These are phyloP conservation scores for Drosophila kikkawai DNA, from an alignment of 1,140 invertebrate species.

Conservation along the genomic window DNA sequence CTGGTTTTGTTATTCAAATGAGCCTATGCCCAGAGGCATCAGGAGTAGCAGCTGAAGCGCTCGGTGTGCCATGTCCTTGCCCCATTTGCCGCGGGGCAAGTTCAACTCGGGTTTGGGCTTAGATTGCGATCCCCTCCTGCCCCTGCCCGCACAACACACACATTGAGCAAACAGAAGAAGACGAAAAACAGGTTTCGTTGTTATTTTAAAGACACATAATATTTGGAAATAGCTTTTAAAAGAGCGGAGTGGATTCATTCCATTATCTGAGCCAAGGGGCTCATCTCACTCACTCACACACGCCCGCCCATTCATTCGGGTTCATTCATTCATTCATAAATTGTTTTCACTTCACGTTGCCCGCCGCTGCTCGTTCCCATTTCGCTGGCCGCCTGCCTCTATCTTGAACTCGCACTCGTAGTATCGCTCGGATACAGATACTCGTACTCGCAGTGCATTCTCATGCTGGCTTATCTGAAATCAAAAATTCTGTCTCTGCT, in stretches of 20 bases:
- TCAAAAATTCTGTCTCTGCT: slow-evolving; percentile 13
- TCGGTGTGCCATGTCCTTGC: slow-evolving; percentile 60
- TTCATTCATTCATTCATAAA: slow-evolving; percentile 67
- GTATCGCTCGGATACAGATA: slow-evolving; percentile 64
- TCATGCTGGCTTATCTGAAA: slow-evolving; percentile 61
- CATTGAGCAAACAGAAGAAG: background rate
- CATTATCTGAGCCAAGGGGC: slow-evolving; percentile 59
- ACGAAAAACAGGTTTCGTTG: slow-evolving; percentile 66
- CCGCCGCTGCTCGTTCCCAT: slow-evolving; percentile 38
- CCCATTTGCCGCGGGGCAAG: slow-evolving; percentile 76
- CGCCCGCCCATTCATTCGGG: slow-evolving; percentile 38
- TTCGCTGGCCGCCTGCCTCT: slow-evolving; percentile 55
- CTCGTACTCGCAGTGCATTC: slow-evolving; percentile 28
- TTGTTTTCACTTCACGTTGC: slow-evolving; percentile 50
- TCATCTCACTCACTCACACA: slow-evolving; percentile 51
- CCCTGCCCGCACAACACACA: background rate
- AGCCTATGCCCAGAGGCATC: slow-evolving; percentile 27
- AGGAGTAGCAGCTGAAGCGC: slow-evolving; percentile 57
- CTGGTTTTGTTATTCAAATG: slow-evolving; percentile 72
- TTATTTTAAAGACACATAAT: slow-evolving; percentile 52
- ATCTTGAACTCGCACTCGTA: slow-evolving; percentile 41
- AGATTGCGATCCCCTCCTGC: background rate
- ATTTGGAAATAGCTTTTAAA: slow-evolving; percentile 29
- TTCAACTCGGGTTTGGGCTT: slow-evolving; percentile 46
- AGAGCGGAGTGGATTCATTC: slow-evolving; percentile 50